Percentiles rank a stretch among this genome's conserved stretches.
phyloP scores from a whole-genome alignment of 2,113 vertebrate species.

The Melozone crissalis region DNA sequence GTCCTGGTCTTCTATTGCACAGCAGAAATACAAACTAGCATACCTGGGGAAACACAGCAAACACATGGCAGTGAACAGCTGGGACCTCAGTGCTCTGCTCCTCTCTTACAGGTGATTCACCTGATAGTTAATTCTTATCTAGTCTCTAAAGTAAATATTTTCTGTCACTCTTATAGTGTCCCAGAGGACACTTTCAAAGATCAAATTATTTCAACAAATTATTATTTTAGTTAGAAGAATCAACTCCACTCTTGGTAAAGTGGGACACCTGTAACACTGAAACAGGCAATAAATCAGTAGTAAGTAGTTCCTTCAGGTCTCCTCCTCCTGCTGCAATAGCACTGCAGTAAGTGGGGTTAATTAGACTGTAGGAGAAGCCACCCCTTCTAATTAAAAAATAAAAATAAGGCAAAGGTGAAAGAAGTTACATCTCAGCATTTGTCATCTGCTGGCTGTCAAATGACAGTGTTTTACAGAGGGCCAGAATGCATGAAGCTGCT shows the following conservation, averaged over 20 bases:
- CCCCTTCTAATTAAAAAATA: background rate
- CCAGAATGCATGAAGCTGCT: background rate
- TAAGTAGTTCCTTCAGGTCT: background rate
- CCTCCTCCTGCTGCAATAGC: background rate
- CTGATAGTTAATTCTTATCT: background rate
- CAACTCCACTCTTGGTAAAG: background rate
- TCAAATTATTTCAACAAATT: background rate
- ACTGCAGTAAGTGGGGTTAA: background rate
- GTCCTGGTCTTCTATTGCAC: conserved; percentile 86
- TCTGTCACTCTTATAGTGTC: background rate
- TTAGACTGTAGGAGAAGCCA: background rate
- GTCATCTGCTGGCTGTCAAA: background rate
- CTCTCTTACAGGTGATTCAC: background rate
- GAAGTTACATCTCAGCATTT: background rate
- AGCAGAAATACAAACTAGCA: conserved; percentile 93
- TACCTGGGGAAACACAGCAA: conserved; percentile 78
- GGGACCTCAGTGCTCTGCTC: background rate
- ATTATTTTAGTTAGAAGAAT: background rate
- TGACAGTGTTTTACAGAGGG: background rate
- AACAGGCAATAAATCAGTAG: background rate
- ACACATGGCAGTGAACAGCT: background rate
- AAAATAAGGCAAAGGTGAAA: background rate
- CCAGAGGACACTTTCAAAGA: background rate
- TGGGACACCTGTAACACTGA: background rate
- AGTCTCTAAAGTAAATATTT: background rate